Evolutionary conservation across 2,888 invertebrate species (phyloP), one percentile per base, ranked within the genome.

Genomic region (Lagria hirta): DNA sequence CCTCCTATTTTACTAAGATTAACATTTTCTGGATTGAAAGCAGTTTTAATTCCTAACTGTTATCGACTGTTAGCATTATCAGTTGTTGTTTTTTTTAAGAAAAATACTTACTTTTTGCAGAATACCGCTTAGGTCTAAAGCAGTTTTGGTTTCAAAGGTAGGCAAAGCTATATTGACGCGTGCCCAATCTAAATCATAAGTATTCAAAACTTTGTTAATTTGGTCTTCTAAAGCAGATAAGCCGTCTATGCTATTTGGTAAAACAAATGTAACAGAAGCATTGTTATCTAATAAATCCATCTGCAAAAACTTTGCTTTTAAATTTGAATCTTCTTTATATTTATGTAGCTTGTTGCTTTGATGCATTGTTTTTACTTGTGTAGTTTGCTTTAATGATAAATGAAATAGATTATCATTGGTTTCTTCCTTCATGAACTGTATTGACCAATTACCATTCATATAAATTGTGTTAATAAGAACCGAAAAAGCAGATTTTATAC

Each of bases 381-480:
- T 49, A 4, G 52, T 30, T n/a, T 57, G 43, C 2, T 49, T 54
- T 4, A 45, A 43, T 5, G 47, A 48, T 4, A 36, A 34, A 38
- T 57, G 58, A 44, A 69, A 69, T 4, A 55, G 54, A 20, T 51
- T 35, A 26, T 55, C 53, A 5, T 11, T 28, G 13, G 62, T 63
- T 15, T 34, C 33, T 37, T 48, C 46, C 3, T 42, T 32, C 16
- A 54, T 47, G 35, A 65, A 65, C 4, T 50, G 48, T 10, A 44
- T 43, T 3, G 32, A 23, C 66, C 66, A 67, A 40, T 55, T 57
- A 17, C 61, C 68, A 16, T 62, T 62, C 41, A 70, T 67, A 45
- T 70, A 65, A 18, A 70, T 30, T 1, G 69, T 64, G 41, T 70
- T 71, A 1, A 69, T 59, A 18, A 71, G 49, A 4, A 70, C n/a